Conservation (phyloP, 2,888 invertebrate genomes). For the Caenorhabditis sp. region DNA sequence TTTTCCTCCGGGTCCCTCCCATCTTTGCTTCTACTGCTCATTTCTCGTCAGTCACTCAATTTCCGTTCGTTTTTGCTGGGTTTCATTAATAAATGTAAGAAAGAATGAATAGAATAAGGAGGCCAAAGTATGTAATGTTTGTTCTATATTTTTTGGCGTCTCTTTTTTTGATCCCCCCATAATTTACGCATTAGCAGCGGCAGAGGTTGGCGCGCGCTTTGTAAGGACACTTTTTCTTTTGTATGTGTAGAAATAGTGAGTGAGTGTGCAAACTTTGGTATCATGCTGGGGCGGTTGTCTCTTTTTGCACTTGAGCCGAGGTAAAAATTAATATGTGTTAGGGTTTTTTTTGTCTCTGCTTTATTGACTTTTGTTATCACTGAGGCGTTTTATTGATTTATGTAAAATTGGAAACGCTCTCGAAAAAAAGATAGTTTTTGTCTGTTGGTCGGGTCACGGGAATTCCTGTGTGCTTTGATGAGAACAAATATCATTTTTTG, state of each 20-base stretch:
- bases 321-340: not conserved
- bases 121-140: not conserved
- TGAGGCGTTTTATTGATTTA: not conserved
- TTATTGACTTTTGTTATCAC: constrained; percentile 11
- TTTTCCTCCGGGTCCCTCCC: not conserved
- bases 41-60: not conserved
- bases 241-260: not conserved
- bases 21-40: not conserved
- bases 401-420: constrained; percentile 6
- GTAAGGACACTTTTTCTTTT: not conserved
- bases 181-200: not conserved
- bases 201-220: not conserved
- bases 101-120: not conserved
- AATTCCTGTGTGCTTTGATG: not conserved
- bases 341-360: constrained; percentile 14
- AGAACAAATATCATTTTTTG: not conserved
- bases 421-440: constrained; percentile 1
- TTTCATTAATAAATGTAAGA: not conserved
- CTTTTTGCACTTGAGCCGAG: not conserved
- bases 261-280: not conserved
- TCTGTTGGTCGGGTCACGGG: not conserved
- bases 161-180: not conserved
- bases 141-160: not conserved
- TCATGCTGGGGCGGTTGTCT: not conserved
- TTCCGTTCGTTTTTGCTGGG: not conserved